Conservation (phyloP, 2,797 vertebrate species). For the Tinamus major region DNA sequence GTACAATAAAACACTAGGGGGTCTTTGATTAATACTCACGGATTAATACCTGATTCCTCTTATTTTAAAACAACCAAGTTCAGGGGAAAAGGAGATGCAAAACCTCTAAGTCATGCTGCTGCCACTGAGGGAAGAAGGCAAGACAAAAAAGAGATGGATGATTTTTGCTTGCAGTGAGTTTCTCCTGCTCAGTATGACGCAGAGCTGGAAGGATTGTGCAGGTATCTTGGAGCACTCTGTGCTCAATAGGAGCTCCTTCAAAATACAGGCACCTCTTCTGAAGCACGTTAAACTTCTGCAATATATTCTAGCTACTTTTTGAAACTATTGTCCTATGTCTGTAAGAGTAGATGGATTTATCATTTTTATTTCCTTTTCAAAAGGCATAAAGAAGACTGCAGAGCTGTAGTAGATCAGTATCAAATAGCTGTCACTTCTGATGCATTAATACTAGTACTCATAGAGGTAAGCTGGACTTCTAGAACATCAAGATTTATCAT, state of each 20-base stretch:
- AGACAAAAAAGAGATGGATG: neutral
- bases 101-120: neutral
- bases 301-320: neutral
- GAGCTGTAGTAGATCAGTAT: slow-evolving; percentile 8
- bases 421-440: neutral
- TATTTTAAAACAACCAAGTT: neutral
- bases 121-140: neutral
- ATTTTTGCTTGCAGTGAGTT: neutral
- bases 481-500: neutral
- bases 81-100: neutral
- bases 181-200: neutral
- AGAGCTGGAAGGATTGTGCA: neutral
- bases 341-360: neutral
- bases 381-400: neutral
- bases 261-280: neutral
- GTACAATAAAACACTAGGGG: neutral
- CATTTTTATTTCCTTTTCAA: neutral
- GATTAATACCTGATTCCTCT: neutral
- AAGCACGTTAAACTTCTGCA: neutral
- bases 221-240: neutral
- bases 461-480: neutral
- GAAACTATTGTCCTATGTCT: neutral
- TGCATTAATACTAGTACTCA: neutral
- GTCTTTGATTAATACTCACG: neutral
- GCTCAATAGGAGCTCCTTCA: neutral